Evolutionary conservation across 1,140 invertebrate genomes (phyloP), one percentile per base, ranked within the genome.

Genomic region (Dendroctonus valens): DNA sequence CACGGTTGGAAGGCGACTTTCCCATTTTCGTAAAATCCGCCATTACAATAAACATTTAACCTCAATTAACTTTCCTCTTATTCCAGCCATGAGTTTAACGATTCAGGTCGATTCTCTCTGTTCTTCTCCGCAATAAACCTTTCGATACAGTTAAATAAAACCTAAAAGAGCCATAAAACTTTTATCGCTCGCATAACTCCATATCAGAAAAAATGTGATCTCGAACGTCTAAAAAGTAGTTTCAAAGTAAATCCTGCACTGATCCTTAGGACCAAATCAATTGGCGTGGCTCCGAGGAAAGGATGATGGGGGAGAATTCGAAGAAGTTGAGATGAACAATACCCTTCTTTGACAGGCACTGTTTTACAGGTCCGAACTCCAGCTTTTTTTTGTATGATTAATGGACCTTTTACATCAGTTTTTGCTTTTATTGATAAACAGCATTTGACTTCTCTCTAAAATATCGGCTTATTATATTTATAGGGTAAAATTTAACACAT

Each of bases 201-300:
- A 65, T 55, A 69, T 67, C 70, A 48, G 62, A 70, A 71, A 72
- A 72, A 67, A 69, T 70, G 68, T 65, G 63, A 70, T 72, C 67
- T 69, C 51, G 65, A 72, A 72, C 48, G 71, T 72, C 71, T 70
- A 70, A 64, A 70, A 72, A 68, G 66, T 67, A 72, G 69, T 72
- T 72, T 72, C 54, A 46, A 58, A 72, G 70, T 69, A 72, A 72
- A 72, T 70, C 71, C 67, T 42, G 51, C 53, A 62, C 60, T 72
- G 69, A 72, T 72, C 71, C 71, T 67, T 70, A 53, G 65, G 52
- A 72, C 64, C 71, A 70, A 72, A 70, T 72, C 71, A 72, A 72
- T 72, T 70, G 68, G 71, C 61, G 59, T 64, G 66, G 71, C 62
- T 65, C 14, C 62, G 67, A 69, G 70, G 70, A 69, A 69, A 69